Percentiles rank a stretch among this genome's conserved stretches.
Evolutionary conservation across 2,113 vertebrate genomes (phyloP).

Genomic region (Onychostruthus taczanowskii): DNA sequence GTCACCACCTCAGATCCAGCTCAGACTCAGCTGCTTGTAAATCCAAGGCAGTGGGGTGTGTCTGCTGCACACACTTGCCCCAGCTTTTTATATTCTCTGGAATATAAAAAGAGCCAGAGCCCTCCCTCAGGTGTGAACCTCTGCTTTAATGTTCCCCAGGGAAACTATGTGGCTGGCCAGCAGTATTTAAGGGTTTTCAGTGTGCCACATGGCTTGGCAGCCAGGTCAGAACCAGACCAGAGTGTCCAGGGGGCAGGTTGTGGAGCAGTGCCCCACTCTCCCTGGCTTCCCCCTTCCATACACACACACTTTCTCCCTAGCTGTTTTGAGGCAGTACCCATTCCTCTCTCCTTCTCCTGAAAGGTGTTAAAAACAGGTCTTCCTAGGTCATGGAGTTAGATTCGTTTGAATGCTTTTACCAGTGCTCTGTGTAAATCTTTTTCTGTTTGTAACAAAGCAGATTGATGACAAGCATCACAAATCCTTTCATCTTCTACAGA

Average conservation of each 20-base stretch:
- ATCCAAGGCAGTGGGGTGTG: not conserved
- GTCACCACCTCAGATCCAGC: not conserved
- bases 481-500: not conserved
- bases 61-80: not conserved
- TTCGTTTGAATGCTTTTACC: not conserved
- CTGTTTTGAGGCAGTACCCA: not conserved
- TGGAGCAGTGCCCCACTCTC: no score
- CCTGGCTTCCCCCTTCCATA: no score
- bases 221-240: not conserved
- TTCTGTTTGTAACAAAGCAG: not conserved
- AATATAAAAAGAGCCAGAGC: not conserved
- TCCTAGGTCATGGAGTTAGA: not conserved
- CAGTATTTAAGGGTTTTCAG: not conserved
- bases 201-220: not conserved
- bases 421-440: not conserved
- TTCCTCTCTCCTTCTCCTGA: not conserved
- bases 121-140: no score
- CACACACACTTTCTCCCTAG: fast-evolving
- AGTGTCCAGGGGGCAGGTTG: not conserved
- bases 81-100: not conserved
- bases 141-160: not conserved
- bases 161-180: not conserved
- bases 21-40: not conserved
- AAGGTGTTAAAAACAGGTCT: not conserved
- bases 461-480: not conserved